Base-by-base conservation (phyloP, 2,113 vertebrate species). In the Hyaena hyaena region DNA sequence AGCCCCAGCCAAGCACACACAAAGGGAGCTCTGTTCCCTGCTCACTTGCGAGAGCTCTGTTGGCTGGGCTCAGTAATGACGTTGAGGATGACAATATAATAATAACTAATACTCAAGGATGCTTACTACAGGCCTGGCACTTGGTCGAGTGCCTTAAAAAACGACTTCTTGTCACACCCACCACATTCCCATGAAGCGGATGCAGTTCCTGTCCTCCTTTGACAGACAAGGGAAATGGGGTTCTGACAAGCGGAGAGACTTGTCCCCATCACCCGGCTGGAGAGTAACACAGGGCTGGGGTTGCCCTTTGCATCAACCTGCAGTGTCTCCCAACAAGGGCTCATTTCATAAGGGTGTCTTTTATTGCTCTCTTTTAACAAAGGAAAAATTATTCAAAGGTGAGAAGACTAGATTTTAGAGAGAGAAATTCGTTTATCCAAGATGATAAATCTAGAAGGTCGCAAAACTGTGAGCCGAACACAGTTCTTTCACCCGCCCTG, bases 11-110 rank as follows among this genome's bases (percentile, higher is more conserved):
- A 39, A 87, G 88, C 12, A 5, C 0, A 85, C 81, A 98, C 96
- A 98, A 97, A 98, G 80, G 65, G 45, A 80, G 39, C 93, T 98
- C 95, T 98, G 96, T 97, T 95, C 69, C 63, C 74, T 21, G 73
- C 33, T 55, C 2, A 1, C 50, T 77, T 48, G 73, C 45, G 48
- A 74, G 65, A 55, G 89, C 71, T 28, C 63, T 79, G 93, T 43
- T 76, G 86, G 71, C 81, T 26, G 8, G 45, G 85, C 65, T 39
- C 76, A 43, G 48, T 69, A 85, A 96, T 28, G 15, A 35, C 7
- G 69, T 33, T n/a, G 83, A 87, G 28, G 84, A n/a, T 35, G 96
- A 76, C 66, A 69, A 39, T 48, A 48, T 10, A 45, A 53, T 68
- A 80, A 33, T 6, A 53, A 87, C 82, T 79, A 23, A 43, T 16